These are phyloP conservation scores for Porites australiensis DNA, from an alignment of 64 coral and sea anemone species.

Conservation along the genomic window DNA sequence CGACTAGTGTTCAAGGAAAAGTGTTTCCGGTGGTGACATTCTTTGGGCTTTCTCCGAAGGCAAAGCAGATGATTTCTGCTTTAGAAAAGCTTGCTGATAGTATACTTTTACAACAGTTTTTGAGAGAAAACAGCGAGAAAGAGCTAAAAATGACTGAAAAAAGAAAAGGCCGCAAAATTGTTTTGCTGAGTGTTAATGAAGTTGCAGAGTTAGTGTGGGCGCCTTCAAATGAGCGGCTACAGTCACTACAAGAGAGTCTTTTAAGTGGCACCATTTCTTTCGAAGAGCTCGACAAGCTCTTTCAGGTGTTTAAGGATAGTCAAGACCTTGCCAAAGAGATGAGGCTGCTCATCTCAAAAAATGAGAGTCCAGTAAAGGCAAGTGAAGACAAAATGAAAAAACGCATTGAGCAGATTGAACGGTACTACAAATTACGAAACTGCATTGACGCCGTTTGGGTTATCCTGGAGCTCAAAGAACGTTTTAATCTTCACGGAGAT, in stretches of 20 bases:
- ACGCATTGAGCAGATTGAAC: slow-evolving; percentile 18
- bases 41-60: slow-evolving; percentile 35
- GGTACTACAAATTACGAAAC: slow-evolving; percentile 22
- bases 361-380: too few species aligned
- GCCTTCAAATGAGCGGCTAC: slow-evolving; percentile 11
- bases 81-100: neutral
- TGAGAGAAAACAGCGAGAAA: slow-evolving; percentile 22
- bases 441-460: slow-evolving; percentile 9
- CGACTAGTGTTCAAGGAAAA: neutral
- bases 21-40: neutral
- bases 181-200: slow-evolving; percentile 8
- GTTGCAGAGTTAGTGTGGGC: slow-evolving; percentile 37
- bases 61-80: slow-evolving; percentile 25
- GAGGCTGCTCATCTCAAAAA: neutral
- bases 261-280: slow-evolving; percentile 39
- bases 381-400: neutral
- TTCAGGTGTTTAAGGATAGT: slow-evolving; percentile 18
- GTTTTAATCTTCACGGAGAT: slow-evolving; percentile 25
- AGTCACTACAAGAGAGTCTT: neutral
- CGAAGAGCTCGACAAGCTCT: slow-evolving; percentile 49
- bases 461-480: slow-evolving; percentile 46
- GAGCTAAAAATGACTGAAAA: neutral
- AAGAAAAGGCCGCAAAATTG: neutral
- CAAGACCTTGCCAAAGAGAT: slow-evolving; percentile 44
- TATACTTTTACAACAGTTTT: slow-evolving; percentile 46